Evolutionary conservation across 2,113 vertebrate genomes (phyloP), one percentile per base, ranked within the genome.

Genomic region (Cynoglossus semilaevis): DNA sequence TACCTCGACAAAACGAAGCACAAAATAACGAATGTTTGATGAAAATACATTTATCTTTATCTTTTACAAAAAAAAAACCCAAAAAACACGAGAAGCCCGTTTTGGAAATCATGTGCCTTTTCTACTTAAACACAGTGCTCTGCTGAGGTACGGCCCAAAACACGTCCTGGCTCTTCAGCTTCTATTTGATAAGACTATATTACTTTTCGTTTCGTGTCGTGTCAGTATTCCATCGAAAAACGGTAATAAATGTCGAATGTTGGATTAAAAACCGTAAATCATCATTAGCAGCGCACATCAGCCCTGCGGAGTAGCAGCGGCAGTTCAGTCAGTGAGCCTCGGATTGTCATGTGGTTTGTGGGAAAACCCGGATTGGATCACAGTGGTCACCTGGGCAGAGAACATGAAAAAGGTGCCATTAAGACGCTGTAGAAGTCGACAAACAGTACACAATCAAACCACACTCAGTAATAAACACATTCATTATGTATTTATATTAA

Each of bases 291-390:
- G 15, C 11, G 8, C 8, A 44, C 8, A 59, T 0, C 13, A 2
- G 64, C 3, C 1, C 38, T 41, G 10, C 10, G 2, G 37, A 38
- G 37, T 2, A 41, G 38, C 38, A 12, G 38, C 38, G 10, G 38
- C 38, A 41, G 38, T 14, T 41, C 38, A 41, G 38, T 41, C 38
- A 41, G 38, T 2, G 1, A 37, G 48, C 22, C 60, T 7, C 1
- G 16, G 19, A 43, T 0, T 76, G 87, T 89, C 88, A 90, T 89
- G 88, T 89, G 88, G 90, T 88, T 73, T 70, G 78, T 45, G 51
- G 41, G 82, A 91, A 90, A 90, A 86, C 90, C 86, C 85, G 90
- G 76, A 89, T 89, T 90, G 90, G 90, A 90, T 89, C 88, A 16
- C 59, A 0, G 46, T 1, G 83, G 88, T 91, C 90, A 91, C 84